Evolutionary conservation across 2,797 vertebrate species (phyloP).

Genomic region (Tympanoctomys barrerae): DNA sequence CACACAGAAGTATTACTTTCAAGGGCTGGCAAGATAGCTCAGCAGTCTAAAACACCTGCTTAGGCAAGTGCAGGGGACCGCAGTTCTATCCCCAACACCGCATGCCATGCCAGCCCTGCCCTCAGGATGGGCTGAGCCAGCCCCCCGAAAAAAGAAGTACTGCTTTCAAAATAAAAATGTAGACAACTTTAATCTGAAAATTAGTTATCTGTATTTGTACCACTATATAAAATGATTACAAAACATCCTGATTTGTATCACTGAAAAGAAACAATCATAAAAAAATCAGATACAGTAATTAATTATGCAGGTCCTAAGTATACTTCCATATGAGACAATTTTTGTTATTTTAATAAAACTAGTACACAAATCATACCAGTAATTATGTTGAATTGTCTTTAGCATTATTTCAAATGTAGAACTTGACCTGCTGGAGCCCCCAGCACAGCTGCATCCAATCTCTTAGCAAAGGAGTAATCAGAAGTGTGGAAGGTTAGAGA

Average conservation of each 20-base stretch:
- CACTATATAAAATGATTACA: conserved; percentile 31
- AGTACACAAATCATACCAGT: background rate
- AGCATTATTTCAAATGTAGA: conserved; percentile 33
- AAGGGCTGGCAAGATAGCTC: too few relatives aligned
- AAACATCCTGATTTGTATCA: conserved; percentile 1
- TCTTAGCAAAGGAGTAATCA: background rate
- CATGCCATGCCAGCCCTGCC: too few relatives aligned
- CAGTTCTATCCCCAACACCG: too few relatives aligned
- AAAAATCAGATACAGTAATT: conserved; percentile 39
- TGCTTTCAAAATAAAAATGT: conserved; percentile 42
- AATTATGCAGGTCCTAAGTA: background rate
- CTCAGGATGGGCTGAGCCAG: too few relatives aligned
- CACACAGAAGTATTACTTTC: background rate
- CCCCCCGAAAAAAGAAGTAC: too few relatives aligned
- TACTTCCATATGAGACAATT: background rate
- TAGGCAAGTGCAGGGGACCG: too few relatives aligned
- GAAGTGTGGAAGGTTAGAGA: background rate
- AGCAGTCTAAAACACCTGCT: too few relatives aligned
- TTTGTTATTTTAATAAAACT: conserved; percentile 40
- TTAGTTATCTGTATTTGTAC: background rate
- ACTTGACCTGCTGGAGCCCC: background rate
- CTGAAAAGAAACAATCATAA: conserved; percentile 13
- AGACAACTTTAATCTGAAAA: conserved; percentile 53
- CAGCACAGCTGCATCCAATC: background rate
- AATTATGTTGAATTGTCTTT: conserved; percentile 41